Conservation (phyloP, 2,797 vertebrate species). For the Sparidentex hasta region DNA sequence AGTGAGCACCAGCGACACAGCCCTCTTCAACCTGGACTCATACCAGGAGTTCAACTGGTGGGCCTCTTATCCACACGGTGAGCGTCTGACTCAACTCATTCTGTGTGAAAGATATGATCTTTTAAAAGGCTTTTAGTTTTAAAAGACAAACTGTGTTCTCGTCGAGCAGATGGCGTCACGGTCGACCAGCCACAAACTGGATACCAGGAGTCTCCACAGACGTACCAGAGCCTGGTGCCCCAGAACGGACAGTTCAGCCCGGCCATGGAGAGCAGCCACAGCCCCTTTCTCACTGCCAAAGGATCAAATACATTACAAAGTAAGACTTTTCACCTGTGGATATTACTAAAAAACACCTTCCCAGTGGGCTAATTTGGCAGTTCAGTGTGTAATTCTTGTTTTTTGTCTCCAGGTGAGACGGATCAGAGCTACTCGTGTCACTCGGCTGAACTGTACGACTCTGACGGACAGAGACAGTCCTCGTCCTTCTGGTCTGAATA, state of each 20-base stretch:
- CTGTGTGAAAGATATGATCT: background rate
- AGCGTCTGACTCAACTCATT: conserved; percentile 23
- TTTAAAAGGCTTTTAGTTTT: background rate
- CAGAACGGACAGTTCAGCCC: conserved; percentile 79
- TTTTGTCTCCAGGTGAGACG: conserved; percentile 70
- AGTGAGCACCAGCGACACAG: conserved; percentile 70
- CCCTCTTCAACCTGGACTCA: conserved; percentile 82
- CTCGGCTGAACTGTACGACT: conserved; percentile 70
- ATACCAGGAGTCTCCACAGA: conserved; percentile 82
- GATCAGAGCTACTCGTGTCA: conserved; percentile 74
- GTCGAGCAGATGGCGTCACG: conserved; percentile 66
- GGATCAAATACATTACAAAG: conserved; percentile 56
- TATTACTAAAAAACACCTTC: background rate
- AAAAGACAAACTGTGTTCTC: conserved; percentile 11
- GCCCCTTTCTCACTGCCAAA: conserved; percentile 73
- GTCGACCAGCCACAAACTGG: conserved; percentile 73
- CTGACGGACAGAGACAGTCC: conserved; percentile 74
- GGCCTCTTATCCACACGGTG: conserved; percentile 83
- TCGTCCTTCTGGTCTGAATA: conserved; percentile 83
- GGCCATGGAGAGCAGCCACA: conserved; percentile 68
- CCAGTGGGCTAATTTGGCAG: accelerated
- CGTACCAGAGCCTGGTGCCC: conserved; percentile 83
- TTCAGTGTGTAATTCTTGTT: background rate
- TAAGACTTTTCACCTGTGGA: conserved; percentile 29
- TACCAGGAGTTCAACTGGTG: conserved; percentile 86